phyloP scores from a whole-genome alignment of 2,888 invertebrate genomes.

The Encarsia formosa region DNA sequence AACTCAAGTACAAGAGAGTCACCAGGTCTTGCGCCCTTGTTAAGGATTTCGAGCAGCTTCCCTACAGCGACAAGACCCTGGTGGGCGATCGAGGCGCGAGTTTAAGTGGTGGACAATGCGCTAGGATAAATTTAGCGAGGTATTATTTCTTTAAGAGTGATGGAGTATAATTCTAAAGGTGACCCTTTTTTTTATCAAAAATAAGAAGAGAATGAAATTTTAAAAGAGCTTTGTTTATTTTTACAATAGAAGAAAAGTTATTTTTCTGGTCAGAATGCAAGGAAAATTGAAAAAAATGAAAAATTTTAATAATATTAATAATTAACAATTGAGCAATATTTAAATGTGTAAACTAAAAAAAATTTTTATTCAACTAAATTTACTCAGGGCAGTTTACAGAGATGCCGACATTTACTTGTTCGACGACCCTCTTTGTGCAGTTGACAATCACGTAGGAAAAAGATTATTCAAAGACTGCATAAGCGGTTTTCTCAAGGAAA shows the following conservation, averaged over 20 bases:
- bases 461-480: constrained; percentile 73
- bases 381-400: constrained; percentile 63
- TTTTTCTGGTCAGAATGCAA: not conserved
- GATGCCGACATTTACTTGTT: constrained; percentile 74
- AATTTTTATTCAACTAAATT: not conserved
- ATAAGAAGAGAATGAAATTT: too few relatives aligned
- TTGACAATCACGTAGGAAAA: constrained; percentile 70
- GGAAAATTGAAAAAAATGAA: not conserved
- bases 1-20: constrained; percentile 55
- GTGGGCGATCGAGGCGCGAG: constrained; percentile 71
- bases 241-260: not conserved
- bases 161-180: too few relatives aligned
- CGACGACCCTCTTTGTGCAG: constrained; percentile 78
- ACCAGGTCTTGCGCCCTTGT: constrained; percentile 49
- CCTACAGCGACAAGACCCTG: constrained; percentile 64
- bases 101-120: constrained; percentile 71
- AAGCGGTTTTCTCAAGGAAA: constrained; percentile 58
- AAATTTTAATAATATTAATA: too few relatives aligned
- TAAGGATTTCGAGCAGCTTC: constrained; percentile 59
- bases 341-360: not conserved
- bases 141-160: too few relatives aligned
- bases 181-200: too few relatives aligned
- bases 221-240: not conserved
- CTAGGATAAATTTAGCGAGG: constrained; percentile 71
- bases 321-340: too few relatives aligned